Conservation (phyloP, 1,140 invertebrate species). For the Lasioglossum baleicum region DNA sequence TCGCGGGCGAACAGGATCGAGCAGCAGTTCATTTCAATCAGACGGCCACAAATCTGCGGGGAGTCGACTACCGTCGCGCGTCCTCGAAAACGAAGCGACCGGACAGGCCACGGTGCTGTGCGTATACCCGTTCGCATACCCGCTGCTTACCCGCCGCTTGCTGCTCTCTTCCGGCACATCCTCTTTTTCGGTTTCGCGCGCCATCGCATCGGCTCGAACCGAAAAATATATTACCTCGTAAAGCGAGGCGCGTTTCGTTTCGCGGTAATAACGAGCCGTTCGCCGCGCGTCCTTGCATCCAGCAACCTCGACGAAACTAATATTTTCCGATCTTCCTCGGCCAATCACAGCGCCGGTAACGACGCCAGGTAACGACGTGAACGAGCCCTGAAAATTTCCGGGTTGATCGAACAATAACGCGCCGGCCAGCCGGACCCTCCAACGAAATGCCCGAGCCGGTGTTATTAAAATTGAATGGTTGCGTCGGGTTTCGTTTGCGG, state of each 20-base stretch:
- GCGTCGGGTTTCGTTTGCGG: no score
- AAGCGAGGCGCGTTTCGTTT: conserved; percentile 9
- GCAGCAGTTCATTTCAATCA: conserved; percentile 71
- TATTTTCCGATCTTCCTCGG: conserved; percentile 10
- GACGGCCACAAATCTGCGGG: conserved; percentile 66
- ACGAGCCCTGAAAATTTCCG: not conserved
- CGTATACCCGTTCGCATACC: no score
- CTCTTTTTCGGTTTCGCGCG: no score
- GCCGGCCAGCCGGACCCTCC: not conserved
- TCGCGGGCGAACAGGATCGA: conserved; percentile 23
- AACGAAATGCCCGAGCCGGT: not conserved
- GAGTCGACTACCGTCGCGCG: conserved; percentile 54
- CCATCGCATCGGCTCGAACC: conserved; percentile 2
- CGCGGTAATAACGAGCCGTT: conserved; percentile 18
- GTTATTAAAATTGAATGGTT: not conserved
- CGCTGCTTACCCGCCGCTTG: no score
- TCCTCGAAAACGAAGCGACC: conserved; percentile 32
- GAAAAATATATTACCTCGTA: conserved; percentile 54
- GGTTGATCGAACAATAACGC: conserved; percentile 5
- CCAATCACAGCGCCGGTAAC: not conserved
- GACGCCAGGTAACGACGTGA: not conserved
- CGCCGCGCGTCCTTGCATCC: conserved; percentile 1
- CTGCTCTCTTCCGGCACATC: no score
- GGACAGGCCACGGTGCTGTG: conserved; percentile 4
- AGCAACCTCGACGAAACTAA: not conserved